A percentile compares a stretch with the other conserved stretches of the same genome.
Conservation (phyloP, 2,113 vertebrate genomes). For the Cyanocitta stelleri region DNA sequence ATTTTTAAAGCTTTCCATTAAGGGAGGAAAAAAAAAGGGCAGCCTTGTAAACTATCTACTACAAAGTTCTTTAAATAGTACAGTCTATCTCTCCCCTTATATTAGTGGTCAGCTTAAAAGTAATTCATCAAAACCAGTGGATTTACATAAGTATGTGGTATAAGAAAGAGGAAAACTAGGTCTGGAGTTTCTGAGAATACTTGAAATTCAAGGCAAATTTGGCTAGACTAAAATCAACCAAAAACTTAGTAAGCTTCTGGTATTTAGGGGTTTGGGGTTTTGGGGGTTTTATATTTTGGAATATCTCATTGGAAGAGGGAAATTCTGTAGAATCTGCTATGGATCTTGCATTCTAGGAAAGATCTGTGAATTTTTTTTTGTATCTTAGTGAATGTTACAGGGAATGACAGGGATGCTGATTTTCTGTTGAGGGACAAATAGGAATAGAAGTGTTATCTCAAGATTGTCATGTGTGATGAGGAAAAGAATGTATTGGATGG, state of each 20-base stretch:
- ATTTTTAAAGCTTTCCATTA: background rate
- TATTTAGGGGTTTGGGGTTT: background rate
- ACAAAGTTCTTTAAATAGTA: background rate
- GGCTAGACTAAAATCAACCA: background rate
- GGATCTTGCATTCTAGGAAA: background rate
- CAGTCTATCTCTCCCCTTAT: background rate
- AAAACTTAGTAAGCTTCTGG: background rate
- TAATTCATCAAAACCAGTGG: background rate
- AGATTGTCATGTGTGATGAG: background rate
- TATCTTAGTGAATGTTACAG: background rate
- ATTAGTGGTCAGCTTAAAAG: constrained; percentile 39
- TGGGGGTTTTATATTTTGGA: background rate
- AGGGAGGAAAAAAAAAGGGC: background rate
- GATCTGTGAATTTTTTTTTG: background rate
- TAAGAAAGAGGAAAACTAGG: background rate
- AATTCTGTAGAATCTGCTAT: background rate
- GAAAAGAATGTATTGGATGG: background rate
- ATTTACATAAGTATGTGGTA: background rate
- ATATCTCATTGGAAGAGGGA: background rate
- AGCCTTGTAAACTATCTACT: background rate
- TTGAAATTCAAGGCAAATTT: background rate
- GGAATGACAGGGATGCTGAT: background rate
- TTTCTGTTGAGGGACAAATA: background rate
- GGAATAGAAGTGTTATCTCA: background rate
- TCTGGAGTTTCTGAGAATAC: background rate